Conservation (phyloP, 2,797 vertebrate species). For the Delichon dasypus region DNA sequence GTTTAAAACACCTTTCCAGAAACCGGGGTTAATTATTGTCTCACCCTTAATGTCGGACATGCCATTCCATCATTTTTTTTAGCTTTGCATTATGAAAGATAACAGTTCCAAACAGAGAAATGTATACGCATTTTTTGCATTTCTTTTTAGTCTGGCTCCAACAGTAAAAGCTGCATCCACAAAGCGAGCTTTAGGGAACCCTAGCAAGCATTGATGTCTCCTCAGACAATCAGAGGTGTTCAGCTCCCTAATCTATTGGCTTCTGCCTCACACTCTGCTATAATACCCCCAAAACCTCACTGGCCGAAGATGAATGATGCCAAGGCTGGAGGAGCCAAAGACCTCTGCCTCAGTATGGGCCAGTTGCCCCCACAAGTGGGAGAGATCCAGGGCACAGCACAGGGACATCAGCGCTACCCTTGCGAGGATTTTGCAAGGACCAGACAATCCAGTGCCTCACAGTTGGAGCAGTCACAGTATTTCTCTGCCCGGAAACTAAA, state of each 20-base stretch:
- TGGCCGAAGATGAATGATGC: not conserved
- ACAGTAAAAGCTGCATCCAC: not conserved
- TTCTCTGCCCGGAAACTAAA: not conserved
- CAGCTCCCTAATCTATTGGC: not conserved
- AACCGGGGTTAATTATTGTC: constrained; percentile 9
- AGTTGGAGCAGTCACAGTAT: not conserved
- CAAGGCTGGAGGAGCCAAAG: not conserved
- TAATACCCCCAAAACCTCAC: not conserved
- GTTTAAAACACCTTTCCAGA: constrained; percentile 5
- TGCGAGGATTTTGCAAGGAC: not conserved
- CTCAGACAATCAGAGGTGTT: not conserved
- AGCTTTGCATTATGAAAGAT: not conserved
- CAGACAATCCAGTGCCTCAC: not conserved
- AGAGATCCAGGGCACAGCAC: not conserved
- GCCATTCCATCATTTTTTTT: not conserved
- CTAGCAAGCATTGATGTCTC: not conserved
- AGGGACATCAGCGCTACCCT: not conserved
- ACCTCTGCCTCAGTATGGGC: not conserved
- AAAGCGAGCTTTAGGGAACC: not conserved
- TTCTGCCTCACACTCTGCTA: not conserved
- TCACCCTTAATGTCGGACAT: not conserved
- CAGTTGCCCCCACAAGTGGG: not conserved
- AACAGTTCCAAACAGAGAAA: constrained; percentile 30
- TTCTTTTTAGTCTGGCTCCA: not conserved
- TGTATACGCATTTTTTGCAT: not conserved